These are phyloP conservation scores for Ptychadena robeensis DNA, from an alignment of 2,797 vertebrate genomes.

Conservation along the genomic window DNA sequence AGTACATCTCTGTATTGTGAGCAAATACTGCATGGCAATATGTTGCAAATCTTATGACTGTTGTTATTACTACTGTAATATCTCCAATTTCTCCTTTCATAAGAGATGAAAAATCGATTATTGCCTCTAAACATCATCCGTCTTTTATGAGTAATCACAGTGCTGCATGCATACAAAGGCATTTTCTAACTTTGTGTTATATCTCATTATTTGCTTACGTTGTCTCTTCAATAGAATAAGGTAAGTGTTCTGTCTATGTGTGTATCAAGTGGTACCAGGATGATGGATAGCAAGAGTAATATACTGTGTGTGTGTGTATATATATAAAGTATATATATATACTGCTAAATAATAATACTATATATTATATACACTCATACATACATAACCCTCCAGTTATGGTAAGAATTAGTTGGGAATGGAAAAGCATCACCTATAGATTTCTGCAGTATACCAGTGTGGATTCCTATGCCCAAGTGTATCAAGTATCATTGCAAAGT, in stretches of 20 bases:
- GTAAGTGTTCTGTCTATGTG: slow-evolving; percentile 83
- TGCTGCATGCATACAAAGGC: slow-evolving; percentile 87
- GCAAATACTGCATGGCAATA: slow-evolving; percentile 77
- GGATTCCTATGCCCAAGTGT: no score
- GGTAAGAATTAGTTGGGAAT: no score
- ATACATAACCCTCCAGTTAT: not conserved
- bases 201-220: slow-evolving; percentile 99
- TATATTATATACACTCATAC: not conserved
- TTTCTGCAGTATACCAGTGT: no score
- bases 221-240: slow-evolving; percentile 98
- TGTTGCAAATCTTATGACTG: slow-evolving; percentile 67
- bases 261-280: not conserved
- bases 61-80: slow-evolving; percentile 74
- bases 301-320: no score
- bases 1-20: slow-evolving; percentile 64
- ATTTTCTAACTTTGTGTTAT: slow-evolving; percentile 99
- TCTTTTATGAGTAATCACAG: slow-evolving; percentile 96
- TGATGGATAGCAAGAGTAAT: not conserved
- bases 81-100: slow-evolving; percentile 86
- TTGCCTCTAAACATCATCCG: slow-evolving; percentile 87
- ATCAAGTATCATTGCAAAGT: no score
- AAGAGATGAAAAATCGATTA: slow-evolving; percentile 83
- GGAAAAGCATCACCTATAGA: no score
- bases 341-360: no score
- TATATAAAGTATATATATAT: no score